phyloP scores from a whole-genome alignment of 2,113 vertebrate genomes.

The Poeciliopsis prolifica region DNA sequence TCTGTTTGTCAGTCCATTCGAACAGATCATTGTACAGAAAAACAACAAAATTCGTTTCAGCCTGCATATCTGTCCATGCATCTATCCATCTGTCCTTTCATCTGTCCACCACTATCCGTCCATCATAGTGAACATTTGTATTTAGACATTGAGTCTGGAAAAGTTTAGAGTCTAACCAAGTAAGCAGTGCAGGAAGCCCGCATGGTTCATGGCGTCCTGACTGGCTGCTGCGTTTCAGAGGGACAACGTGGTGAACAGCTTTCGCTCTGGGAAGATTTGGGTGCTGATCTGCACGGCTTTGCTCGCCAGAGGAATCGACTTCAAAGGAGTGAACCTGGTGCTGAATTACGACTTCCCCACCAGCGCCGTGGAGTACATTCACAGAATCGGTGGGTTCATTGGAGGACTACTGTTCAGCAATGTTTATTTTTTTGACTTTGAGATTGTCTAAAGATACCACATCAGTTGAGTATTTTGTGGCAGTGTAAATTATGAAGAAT shows the following conservation, averaged over 20 bases:
- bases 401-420: neutral
- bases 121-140: neutral
- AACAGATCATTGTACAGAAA: too few species aligned
- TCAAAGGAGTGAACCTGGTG: constrained; percentile 96
- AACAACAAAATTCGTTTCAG: too few species aligned
- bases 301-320: constrained; percentile 95
- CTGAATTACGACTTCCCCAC: constrained; percentile 96
- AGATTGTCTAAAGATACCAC: neutral
- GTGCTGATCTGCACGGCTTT: constrained; percentile 96
- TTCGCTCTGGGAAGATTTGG: constrained; percentile 97
- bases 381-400: constrained; percentile 86
- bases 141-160: neutral
- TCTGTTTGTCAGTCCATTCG: too few species aligned
- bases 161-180: neutral
- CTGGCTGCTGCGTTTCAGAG: constrained; percentile 77
- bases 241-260: constrained; percentile 90
- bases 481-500: too few species aligned
- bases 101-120: too few species aligned
- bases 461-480: neutral
- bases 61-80: too few species aligned
- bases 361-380: constrained; percentile 95
- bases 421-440: neutral
- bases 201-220: neutral
- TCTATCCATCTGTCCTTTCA: too few species aligned
- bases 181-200: neutral